Percentiles rank a stretch among this genome's conserved stretches.
Evolutionary conservation across 2,113 vertebrate species (phyloP).

Genomic region (Lepus europaeus): DNA sequence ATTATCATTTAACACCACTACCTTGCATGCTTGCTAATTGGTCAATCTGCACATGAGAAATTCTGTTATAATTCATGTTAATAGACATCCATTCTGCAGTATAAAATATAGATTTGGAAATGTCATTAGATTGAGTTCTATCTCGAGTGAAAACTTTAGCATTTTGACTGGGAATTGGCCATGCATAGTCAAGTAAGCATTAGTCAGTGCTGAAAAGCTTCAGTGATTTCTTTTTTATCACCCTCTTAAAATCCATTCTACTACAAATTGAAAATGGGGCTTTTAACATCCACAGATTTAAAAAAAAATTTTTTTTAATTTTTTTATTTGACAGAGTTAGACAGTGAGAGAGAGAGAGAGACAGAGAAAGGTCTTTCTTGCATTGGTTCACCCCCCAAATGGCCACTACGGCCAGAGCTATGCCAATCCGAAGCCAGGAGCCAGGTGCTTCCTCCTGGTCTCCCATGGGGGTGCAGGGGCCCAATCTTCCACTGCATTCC

Average conservation of each 20-base stretch:
- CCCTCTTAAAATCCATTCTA: not conserved
- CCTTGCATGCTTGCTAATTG: not conserved
- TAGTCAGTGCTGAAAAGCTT: not conserved
- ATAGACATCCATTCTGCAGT: not conserved
- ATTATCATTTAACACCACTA: not conserved
- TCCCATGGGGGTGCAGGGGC: too few species aligned
- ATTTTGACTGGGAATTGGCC: not conserved
- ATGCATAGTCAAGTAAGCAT: not conserved
- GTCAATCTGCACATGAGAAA: constrained; percentile 32
- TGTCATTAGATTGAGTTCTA: constrained; percentile 3
- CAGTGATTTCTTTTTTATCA: constrained; percentile 33
- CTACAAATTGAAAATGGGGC: not conserved
- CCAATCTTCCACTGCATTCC: too few species aligned
- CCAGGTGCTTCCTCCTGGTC: too few species aligned
- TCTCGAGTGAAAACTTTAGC: not conserved
- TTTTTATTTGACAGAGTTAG: too few species aligned
- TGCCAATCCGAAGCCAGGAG: too few species aligned
- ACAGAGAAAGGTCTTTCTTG: too few species aligned
- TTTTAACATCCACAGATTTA: too few species aligned
- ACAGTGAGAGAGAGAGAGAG: too few species aligned
- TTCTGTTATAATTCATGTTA: not conserved
- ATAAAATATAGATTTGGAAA: not conserved
- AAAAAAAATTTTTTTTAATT: too few species aligned
- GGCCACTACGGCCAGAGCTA: too few species aligned
- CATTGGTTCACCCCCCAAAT: too few species aligned